These are phyloP conservation scores for Drosophila serrata DNA, from an alignment of 1,140 invertebrate species.

Conservation along the genomic window DNA sequence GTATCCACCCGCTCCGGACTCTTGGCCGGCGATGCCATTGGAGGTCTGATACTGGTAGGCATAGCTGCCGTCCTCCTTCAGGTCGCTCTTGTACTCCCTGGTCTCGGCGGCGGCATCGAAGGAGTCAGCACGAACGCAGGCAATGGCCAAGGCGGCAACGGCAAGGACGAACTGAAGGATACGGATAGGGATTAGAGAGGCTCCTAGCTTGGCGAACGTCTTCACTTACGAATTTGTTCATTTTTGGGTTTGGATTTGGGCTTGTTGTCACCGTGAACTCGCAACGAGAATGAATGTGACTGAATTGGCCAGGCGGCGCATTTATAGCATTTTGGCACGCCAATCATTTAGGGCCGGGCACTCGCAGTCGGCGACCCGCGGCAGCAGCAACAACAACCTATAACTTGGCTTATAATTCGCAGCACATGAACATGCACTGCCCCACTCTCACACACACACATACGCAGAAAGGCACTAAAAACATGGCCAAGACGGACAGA, in stretches of 20 bases:
- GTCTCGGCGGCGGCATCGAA: constrained; percentile 74
- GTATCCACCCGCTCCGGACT: constrained; percentile 86
- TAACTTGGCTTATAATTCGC: constrained; percentile 56
- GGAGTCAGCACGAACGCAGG: constrained; percentile 58
- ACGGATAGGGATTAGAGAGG: constrained; percentile 1
- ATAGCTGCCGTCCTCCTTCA: constrained; percentile 87
- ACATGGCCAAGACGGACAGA: constrained; percentile 13
- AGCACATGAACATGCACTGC: constrained; percentile 76
- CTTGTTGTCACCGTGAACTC: constrained; percentile 69
- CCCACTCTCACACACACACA: constrained; percentile 14
- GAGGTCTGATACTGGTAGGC: constrained; percentile 87
- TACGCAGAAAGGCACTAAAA: constrained; percentile 16
- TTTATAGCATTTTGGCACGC: constrained; percentile 73
- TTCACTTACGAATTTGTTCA: constrained; percentile 79
- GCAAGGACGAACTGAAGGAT: constrained; percentile 61
- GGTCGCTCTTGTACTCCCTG: constrained; percentile 65
- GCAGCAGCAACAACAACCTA: constrained; percentile 34
- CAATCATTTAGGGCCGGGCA: constrained; percentile 50
- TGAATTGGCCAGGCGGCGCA: constrained; percentile 56
- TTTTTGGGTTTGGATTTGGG: constrained; percentile 41
- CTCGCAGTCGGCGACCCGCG: constrained; percentile 28
- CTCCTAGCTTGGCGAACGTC: neutral
- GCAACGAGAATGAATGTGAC: constrained; percentile 72
- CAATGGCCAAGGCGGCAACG: constrained; percentile 56
- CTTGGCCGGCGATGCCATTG: constrained; percentile 88